These are phyloP conservation scores for Acanthiza pusilla DNA, from an alignment of 2,797 vertebrate genomes.

Conservation along the genomic window DNA sequence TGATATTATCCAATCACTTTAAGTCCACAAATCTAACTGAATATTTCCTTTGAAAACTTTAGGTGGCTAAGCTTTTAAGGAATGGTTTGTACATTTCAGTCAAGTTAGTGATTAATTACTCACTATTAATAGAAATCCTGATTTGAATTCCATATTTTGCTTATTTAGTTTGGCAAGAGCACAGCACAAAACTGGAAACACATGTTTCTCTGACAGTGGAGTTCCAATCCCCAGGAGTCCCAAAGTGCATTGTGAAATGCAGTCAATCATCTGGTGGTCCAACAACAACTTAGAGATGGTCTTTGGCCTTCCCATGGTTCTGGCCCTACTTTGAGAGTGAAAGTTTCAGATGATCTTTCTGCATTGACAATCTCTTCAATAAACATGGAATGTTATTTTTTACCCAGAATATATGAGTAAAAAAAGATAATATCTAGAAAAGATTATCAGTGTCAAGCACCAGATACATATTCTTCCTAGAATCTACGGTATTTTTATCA, in stretches of 20 bases:
- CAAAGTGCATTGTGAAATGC: background rate
- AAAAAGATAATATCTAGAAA: background rate
- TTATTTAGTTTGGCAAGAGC: background rate
- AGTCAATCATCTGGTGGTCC: background rate
- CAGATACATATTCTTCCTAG: background rate
- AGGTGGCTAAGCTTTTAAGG: background rate
- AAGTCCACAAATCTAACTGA: background rate
- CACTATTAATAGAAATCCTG: background rate
- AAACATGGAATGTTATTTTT: background rate
- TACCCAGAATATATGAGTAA: background rate
- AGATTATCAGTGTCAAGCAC: accelerated
- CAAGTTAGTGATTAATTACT: background rate
- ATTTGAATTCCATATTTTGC: background rate
- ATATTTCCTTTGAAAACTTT: background rate
- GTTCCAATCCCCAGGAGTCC: background rate
- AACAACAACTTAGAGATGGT: background rate
- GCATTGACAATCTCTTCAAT: background rate
- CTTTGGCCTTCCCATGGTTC: background rate
- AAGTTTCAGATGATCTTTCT: background rate
- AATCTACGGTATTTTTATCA: background rate
- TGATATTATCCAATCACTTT: background rate
- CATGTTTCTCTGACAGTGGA: background rate
- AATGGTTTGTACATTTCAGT: background rate
- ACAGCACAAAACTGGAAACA: background rate
- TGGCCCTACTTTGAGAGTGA: background rate